A percentile compares a stretch with the other conserved stretches of the same genome.
Conservation (phyloP, 2,797 vertebrate species). For the Darevskia mixta region DNA sequence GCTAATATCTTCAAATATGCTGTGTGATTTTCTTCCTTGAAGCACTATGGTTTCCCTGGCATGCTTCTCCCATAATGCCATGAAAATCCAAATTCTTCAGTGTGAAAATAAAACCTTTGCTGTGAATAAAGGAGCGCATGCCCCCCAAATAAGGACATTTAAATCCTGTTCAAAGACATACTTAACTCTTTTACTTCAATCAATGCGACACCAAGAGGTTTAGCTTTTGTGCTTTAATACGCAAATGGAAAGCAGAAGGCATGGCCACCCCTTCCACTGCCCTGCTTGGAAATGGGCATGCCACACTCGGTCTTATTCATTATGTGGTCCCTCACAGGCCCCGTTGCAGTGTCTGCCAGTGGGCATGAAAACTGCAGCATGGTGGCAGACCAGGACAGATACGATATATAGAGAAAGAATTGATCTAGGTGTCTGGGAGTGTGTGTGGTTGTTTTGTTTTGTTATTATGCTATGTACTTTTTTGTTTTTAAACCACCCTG, state of each 20-base stretch:
- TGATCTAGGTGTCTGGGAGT: no score
- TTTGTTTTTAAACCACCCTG: no score
- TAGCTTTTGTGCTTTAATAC: neutral
- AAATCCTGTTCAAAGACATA: neutral
- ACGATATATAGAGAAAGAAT: no score
- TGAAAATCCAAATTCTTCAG: neutral
- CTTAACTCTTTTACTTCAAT: neutral
- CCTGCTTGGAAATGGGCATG: no score
- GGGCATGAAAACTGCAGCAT: no score
- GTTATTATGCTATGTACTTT: no score
- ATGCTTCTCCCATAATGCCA: neutral
- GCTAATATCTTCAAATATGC: neutral
- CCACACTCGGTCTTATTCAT: no score
- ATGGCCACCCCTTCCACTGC: no score
- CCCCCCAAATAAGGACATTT: neutral
- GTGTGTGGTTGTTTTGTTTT: no score
- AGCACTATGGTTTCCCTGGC: neutral
- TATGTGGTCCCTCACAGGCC: no score
- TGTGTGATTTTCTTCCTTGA: neutral
- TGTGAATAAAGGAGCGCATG: neutral
- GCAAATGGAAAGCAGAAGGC: neutral
- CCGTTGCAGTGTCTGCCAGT: no score
- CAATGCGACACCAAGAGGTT: neutral
- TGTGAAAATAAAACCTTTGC: neutral
- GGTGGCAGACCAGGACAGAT: no score